These are phyloP conservation scores for Chymomyza caudatula DNA, from an alignment of 2,888 invertebrate species.

Conservation along the genomic window DNA sequence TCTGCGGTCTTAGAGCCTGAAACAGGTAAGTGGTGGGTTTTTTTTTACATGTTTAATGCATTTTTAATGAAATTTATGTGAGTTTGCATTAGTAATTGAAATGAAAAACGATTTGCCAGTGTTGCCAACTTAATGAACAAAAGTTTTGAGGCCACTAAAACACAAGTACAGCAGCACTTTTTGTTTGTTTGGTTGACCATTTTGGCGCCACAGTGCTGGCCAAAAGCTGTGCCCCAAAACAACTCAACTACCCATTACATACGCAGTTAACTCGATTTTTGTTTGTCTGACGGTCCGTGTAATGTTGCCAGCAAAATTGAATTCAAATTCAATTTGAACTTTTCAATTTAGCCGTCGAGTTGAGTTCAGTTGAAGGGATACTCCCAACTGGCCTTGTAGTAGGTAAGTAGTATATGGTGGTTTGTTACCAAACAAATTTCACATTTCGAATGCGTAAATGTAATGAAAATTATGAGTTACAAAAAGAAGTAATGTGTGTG, in stretches of 20 bases:
- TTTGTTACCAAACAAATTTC: conserved; percentile 24
- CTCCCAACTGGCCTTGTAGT: neutral
- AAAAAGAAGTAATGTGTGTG: neutral
- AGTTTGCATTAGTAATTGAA: conserved; percentile 46
- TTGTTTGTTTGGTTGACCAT: neutral
- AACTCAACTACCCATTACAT: conserved; percentile 56
- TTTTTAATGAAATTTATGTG: conserved; percentile 67
- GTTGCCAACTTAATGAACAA: neutral
- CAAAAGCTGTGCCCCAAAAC: conserved; percentile 6
- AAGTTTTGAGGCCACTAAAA: neutral
- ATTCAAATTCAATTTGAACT: conserved; percentile 78
- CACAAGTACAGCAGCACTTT: neutral
- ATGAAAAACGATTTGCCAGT: conserved; percentile 15
- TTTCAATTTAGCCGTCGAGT: conserved; percentile 69
- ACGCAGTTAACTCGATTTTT: conserved; percentile 52
- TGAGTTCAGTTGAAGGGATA: neutral
- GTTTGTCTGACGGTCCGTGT: conserved; percentile 15
- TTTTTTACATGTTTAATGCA: conserved; percentile 42
- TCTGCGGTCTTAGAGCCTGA: conserved; percentile 30
- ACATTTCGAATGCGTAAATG: conserved; percentile 62
- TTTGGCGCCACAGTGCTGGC: neutral
- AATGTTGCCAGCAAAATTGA: conserved; percentile 70
- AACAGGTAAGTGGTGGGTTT: conserved; percentile 41
- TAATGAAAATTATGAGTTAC: conserved; percentile 63
- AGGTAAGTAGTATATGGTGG: neutral